Evolutionary conservation across 2,888 invertebrate genomes (phyloP).

Genomic region (Lottia scabra): DNA sequence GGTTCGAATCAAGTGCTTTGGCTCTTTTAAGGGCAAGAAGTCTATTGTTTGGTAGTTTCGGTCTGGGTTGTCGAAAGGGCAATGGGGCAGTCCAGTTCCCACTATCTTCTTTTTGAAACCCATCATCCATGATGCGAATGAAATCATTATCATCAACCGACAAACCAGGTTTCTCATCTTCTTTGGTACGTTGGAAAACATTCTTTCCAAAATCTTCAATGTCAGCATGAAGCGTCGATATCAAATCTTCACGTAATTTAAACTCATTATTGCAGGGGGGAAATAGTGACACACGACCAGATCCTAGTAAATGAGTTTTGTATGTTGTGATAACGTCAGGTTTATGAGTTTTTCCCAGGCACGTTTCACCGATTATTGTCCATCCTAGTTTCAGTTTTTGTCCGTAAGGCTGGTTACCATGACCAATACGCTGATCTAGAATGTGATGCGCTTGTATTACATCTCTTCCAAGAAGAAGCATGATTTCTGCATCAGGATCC

Average conservation of each 20-base stretch:
- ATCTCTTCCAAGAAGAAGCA: slow-evolving; percentile 25
- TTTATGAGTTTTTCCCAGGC: slow-evolving; percentile 18
- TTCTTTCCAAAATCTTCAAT: neutral
- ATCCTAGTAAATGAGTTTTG: slow-evolving; percentile 4
- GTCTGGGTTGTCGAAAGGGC: slow-evolving; percentile 17
- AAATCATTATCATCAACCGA: slow-evolving; percentile 31
- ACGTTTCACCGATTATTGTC: slow-evolving; percentile 22
- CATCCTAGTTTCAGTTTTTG: slow-evolving; percentile 22
- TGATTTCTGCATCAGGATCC: slow-evolving; percentile 18
- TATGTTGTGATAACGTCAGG: slow-evolving; percentile 14
- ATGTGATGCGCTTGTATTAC: slow-evolving; percentile 24
- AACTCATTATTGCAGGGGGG: slow-evolving; percentile 15
- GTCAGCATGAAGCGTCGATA: too few species aligned
- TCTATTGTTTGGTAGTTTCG: slow-evolving; percentile 23
- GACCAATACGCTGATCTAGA: slow-evolving; percentile 19
- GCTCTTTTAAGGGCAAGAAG: slow-evolving; percentile 22
- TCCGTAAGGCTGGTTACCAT: slow-evolving; percentile 17
- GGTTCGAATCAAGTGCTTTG: neutral
- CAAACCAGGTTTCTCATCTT: slow-evolving; percentile 22
- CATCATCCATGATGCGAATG: slow-evolving; percentile 20
- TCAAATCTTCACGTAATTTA: neutral
- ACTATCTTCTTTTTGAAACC: slow-evolving; percentile 1
- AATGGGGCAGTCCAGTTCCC: slow-evolving; percentile 23
- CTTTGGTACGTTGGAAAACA: slow-evolving; percentile 18
- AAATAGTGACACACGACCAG: slow-evolving; percentile 11